Evolutionary conservation across 2,113 vertebrate genomes (phyloP), one percentile per base, ranked within the genome.

Genomic region (Perccottus glenii): DNA sequence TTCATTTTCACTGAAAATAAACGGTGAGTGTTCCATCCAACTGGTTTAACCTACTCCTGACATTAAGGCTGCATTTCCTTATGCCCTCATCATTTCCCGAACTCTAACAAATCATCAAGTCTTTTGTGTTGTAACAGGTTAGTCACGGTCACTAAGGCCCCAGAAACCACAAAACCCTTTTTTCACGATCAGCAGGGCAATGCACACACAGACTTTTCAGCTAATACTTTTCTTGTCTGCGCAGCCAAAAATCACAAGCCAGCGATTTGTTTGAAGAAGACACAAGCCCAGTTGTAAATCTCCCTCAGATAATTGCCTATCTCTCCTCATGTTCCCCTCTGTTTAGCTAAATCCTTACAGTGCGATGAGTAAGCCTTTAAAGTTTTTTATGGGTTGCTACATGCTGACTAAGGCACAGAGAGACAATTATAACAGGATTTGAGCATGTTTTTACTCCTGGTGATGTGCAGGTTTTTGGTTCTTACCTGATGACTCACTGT

Each of bases 231-330:
- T 76, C 57, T 55, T 27, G 60, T 60, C 38, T 55, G 33, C 16
- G 55, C 47, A 71, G 66, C 61, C 64, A 77, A 67, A 12, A 64
- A 70, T 82, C 73, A 69, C 44, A 82, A 15, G 38, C 50, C 50
- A 9, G 45, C 57, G 16, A 62, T 11, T 43, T 52, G 62, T 80
- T 74, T 79, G 66, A 78, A 82, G 63, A 83, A 40, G 67, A 79
- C 35, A 49, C 60, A 7, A 11, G 53, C 68, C 45, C 60, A 1
- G 43, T 51, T 74, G 59, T 82, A 80, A 80, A 76, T 78, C 71
- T 78, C 74, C 57, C 57, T 67, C 16, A 53, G 68, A 70, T 89
- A 86, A 89, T 87, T 86, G 80, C 42, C 77, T n/a, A 61, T 86
- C 77, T 70, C 53, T 87, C 77, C 77, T 73, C 60, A 48, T 88